Evolutionary conservation across 2,113 vertebrate genomes (phyloP).

Genomic region (Otis tarda): DNA sequence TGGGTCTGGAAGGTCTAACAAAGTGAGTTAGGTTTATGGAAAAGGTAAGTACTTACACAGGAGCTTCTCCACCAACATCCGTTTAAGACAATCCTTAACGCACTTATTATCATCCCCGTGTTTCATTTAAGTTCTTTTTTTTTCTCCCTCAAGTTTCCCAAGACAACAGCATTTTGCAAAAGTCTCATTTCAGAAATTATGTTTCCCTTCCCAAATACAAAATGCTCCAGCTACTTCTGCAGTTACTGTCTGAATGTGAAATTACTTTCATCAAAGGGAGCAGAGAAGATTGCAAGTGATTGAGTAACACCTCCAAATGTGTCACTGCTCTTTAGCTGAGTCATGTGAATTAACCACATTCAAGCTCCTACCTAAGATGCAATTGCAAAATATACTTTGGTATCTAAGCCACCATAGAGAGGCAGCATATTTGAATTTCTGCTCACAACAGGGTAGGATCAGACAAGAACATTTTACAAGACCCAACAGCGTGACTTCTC

Average conservation of each 20-base stretch:
- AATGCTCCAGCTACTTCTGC: background rate
- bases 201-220: background rate
- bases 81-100: background rate
- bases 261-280: background rate
- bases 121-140: background rate
- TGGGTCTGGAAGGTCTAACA: background rate
- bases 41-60: background rate
- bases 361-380: background rate
- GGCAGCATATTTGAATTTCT: conserved; percentile 16
- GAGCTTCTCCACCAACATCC: background rate
- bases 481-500: background rate
- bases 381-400: background rate
- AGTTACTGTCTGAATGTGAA: background rate
- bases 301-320: background rate
- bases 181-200: background rate
- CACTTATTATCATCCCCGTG: background rate
- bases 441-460: background rate
- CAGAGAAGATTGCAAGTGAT: background rate
- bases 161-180: background rate
- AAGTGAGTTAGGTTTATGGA: background rate
- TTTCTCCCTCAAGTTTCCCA: background rate
- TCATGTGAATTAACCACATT: background rate
- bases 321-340: background rate
- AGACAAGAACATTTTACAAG: background rate
- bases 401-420: background rate